These are phyloP conservation scores for Yasuhikotakia modesta DNA, from an alignment of 2,797 vertebrate species.

Conservation along the genomic window DNA sequence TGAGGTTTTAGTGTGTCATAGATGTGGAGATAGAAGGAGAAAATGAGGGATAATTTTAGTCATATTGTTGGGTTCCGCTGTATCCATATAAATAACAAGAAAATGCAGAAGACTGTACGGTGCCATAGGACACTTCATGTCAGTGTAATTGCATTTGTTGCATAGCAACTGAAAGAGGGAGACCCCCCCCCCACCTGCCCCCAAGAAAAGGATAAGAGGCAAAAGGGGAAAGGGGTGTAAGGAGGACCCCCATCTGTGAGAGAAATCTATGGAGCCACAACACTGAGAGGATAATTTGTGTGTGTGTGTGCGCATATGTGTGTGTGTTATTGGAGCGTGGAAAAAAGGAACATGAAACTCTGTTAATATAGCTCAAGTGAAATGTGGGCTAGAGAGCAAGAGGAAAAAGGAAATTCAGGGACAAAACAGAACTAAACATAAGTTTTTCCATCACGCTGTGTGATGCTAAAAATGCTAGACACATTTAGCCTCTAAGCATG, in stretches of 20 bases:
- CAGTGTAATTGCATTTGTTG: constrained; percentile 35
- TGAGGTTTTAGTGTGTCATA: constrained; percentile 18
- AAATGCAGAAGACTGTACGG: constrained; percentile 11
- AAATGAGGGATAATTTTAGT: too few relatives aligned
- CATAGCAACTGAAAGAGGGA: constrained; percentile 47
- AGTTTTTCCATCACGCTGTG: background rate
- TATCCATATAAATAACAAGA: constrained; percentile 23
- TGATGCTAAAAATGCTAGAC: background rate
- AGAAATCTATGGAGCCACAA: constrained; percentile 24
- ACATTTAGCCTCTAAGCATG: background rate
- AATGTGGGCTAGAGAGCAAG: constrained; percentile 15
- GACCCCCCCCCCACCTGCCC: background rate
- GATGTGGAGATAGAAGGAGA: background rate
- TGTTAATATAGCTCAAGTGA: constrained; percentile 6
- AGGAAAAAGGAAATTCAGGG: background rate
- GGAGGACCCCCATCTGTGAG: constrained; percentile 43
- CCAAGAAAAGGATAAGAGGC: constrained; percentile 21
- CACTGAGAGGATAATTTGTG: constrained; percentile 11
- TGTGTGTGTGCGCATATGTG: too few relatives aligned
- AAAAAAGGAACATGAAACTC: constrained; percentile 23
- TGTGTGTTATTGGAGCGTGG: constrained; percentile 25
- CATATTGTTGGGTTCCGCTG: background rate
- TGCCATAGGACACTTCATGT: constrained; percentile 12
- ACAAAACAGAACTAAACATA: background rate
- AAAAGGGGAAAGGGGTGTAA: constrained; percentile 10